A percentile compares a stretch with the other conserved stretches of the same genome.
Evolutionary conservation across 2,888 invertebrate species (phyloP).

Genomic region (Brachynemurus nebulosus): DNA sequence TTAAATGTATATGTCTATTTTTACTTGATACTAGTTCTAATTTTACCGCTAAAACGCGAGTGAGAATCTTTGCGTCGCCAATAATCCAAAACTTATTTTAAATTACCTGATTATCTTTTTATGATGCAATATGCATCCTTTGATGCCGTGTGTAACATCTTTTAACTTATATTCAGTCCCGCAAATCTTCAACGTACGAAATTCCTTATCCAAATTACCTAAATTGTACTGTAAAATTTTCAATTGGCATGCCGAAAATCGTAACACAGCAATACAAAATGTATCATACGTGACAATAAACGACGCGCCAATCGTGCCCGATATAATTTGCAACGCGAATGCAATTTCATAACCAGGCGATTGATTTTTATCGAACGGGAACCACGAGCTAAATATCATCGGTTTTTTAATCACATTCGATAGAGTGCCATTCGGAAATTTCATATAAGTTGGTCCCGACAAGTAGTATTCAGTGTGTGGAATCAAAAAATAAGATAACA

Average conservation of each 20-base stretch:
- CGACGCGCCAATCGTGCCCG: conserved; percentile 8
- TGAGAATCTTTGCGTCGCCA: background rate
- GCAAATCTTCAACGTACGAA: too few species aligned
- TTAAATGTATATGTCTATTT: too few species aligned
- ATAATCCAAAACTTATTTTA: background rate
- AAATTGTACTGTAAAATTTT: conserved; percentile 3
- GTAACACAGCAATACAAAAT: conserved; percentile 9
- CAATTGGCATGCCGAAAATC: conserved; percentile 7
- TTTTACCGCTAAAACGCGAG: too few species aligned
- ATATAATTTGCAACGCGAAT: conserved; percentile 10
- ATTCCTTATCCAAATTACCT: conserved; percentile 1
- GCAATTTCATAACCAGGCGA: conserved; percentile 11
- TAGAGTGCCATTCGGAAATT: conserved; percentile 9
- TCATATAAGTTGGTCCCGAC: conserved; percentile 6
- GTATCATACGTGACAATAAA: conserved; percentile 10
- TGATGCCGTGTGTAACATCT: background rate
- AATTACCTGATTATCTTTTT: conserved; percentile 7
- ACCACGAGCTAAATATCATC: conserved; percentile 14
- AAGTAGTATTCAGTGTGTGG: conserved; percentile 7
- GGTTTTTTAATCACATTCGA: conserved; percentile 9
- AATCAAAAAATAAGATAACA: conserved; percentile 8
- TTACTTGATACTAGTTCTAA: too few species aligned
- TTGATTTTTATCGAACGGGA: conserved; percentile 16
- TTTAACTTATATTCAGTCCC: too few species aligned
- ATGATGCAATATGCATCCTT: conserved; percentile 4